These are phyloP conservation scores for Dolichallabes microphthalmus DNA, from an alignment of 2,113 vertebrate genomes.

Conservation along the genomic window DNA sequence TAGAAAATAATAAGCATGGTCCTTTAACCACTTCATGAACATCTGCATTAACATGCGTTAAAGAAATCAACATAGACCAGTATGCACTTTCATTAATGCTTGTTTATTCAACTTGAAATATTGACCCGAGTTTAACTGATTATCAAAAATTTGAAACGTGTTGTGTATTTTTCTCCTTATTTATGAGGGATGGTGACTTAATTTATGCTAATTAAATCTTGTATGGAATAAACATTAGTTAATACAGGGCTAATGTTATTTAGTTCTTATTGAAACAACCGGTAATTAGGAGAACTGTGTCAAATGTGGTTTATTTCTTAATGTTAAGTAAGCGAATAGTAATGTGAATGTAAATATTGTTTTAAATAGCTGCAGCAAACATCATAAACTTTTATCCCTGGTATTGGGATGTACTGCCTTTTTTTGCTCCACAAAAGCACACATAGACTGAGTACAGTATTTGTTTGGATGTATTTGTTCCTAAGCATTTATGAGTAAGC, in stretches of 20 bases:
- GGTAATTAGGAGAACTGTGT: background rate
- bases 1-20: background rate
- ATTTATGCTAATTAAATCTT: background rate
- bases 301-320: background rate
- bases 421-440: slow-evolving; percentile 11
- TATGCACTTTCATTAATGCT: background rate
- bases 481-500: slow-evolving; percentile 48
- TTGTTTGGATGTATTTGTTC: background rate
- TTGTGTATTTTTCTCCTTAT: background rate
- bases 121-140: background rate
- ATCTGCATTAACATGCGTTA: background rate
- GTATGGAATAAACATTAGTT: background rate
- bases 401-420: slow-evolving; percentile 18
- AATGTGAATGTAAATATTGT: background rate
- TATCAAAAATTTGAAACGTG: background rate
- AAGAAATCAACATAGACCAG: background rate
- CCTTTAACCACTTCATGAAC: background rate
- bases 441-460: background rate
- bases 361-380: background rate
- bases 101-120: background rate
- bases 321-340: background rate
- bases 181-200: background rate
- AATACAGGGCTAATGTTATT: background rate
- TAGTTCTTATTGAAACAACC: background rate
- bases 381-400: background rate